Conservation (phyloP, 2,113 vertebrate species). For the Sitta europaea region DNA sequence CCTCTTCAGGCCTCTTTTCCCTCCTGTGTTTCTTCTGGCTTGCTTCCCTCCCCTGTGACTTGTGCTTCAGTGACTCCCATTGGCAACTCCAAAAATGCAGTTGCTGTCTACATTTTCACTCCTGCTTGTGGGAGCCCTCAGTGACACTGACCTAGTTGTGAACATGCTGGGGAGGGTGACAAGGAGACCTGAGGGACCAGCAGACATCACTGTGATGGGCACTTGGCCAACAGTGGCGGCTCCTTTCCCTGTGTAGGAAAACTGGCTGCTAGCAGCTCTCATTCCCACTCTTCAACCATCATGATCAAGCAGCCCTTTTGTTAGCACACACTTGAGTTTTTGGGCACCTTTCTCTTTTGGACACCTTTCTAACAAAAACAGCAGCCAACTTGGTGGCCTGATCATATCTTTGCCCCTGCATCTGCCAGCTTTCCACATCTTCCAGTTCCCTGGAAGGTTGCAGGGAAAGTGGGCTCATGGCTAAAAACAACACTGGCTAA, state of each 20-base stretch:
- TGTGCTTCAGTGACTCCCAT: neutral
- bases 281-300: neutral
- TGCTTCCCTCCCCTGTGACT: neutral
- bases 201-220: neutral
- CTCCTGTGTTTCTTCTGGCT: neutral
- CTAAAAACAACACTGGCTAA: rapidly evolving
- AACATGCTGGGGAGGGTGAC: neutral
- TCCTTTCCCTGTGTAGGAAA: neutral
- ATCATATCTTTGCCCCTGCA: neutral
- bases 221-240: rapidly evolving
- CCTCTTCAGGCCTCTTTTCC: neutral
- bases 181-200: neutral
- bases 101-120: neutral
- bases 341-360: too few species aligned
- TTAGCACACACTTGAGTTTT: neutral
- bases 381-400: neutral
- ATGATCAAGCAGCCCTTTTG: neutral
- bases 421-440: neutral
- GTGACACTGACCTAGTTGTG: neutral
- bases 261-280: neutral
- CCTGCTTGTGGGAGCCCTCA: neutral
- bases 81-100: neutral
- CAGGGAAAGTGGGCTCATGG: neutral
- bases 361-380: neutral
- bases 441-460: neutral